Evolutionary conservation across 2,888 invertebrate genomes (phyloP).

Genomic region (Anorthoa munda): DNA sequence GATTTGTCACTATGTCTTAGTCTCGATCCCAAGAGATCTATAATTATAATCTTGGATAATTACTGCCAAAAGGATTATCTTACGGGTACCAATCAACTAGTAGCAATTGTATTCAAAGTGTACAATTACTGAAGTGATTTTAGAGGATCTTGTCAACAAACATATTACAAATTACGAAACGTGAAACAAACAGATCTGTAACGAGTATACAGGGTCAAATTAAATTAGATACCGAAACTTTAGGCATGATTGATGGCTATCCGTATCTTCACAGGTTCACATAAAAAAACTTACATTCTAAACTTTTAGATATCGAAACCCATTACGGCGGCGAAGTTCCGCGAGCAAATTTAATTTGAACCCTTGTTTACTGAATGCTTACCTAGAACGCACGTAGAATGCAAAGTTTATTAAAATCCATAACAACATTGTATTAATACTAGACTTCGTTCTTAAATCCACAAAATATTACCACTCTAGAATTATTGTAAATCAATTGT

Average conservation of each 20-base stretch:
- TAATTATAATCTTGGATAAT: not conserved
- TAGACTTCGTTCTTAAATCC: not conserved
- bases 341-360: not conserved
- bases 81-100: not conserved
- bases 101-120: not conserved
- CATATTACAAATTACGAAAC: not conserved
- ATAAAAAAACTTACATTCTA: not conserved
- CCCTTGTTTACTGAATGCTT: constrained; percentile 1
- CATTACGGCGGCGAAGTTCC: not conserved
- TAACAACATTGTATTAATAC: constrained; percentile 3
- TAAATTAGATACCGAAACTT: not conserved
- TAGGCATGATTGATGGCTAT: not conserved
- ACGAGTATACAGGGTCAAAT: not conserved
- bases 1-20: too few relatives aligned
- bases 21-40: not conserved
- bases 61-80: not conserved
- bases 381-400: constrained; percentile 7
- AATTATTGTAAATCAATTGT: not conserved
- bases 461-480: constrained; percentile 8
- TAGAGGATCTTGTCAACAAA: not conserved
- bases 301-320: too few relatives aligned
- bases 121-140: not conserved
- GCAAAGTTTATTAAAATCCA: constrained; percentile 12
- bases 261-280: not conserved
- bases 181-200: not conserved